Evolutionary conservation across 2,888 invertebrate species (phyloP).

Genomic region (Prosapia bicincta): DNA sequence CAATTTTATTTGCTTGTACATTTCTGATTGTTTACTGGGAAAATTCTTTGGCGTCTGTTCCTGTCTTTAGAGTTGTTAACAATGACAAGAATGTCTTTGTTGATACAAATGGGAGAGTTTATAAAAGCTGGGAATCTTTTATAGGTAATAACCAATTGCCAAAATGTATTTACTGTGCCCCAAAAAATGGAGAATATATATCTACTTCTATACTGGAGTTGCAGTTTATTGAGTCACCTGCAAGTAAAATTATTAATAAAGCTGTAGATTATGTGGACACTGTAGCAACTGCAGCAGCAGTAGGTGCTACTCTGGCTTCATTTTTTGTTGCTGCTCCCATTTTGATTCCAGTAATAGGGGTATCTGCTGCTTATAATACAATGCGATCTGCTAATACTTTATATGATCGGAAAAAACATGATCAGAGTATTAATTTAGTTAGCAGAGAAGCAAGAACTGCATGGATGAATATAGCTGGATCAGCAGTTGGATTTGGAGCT

Average conservation of each 20-base stretch:
- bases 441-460: conserved; percentile 10
- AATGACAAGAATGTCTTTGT: neutral
- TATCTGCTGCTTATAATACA: neutral
- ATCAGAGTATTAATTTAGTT: neutral
- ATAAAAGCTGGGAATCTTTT: conserved; percentile 7
- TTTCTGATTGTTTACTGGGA: conserved; percentile 6
- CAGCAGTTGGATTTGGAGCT: conserved; percentile 3
- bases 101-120: conserved; percentile 13
- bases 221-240: conserved; percentile 10
- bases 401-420: conserved; percentile 11
- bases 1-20: conserved; percentile 12
- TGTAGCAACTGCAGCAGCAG: neutral
- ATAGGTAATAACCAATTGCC: conserved; percentile 10
- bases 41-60: neutral
- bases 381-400: neutral
- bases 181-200: conserved; percentile 7
- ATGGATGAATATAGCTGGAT: conserved; percentile 11
- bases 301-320: neutral
- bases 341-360: conserved; percentile 4
- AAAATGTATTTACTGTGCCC: conserved; percentile 16
- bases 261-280: conserved; percentile 5
- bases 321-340: conserved; percentile 1
- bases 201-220: neutral
- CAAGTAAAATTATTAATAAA: neutral
- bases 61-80: conserved; percentile 11